Evolutionary conservation across 2,888 invertebrate species (phyloP), one percentile per base, ranked within the genome.

Genomic region (Apeira syringaria): DNA sequence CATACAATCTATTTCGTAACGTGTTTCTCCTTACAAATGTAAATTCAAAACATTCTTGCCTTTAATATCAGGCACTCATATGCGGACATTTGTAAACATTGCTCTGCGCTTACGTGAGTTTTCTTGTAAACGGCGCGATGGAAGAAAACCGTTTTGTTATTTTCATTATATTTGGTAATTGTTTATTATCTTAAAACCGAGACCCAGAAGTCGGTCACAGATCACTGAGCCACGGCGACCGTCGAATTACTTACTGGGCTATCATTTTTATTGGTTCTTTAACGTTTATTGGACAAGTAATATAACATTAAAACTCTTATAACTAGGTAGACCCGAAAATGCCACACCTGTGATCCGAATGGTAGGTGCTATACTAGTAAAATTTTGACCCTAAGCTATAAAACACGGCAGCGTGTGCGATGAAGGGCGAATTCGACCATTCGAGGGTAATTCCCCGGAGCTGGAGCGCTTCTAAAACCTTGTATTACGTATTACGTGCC

Each of bases 401-500:
- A 81, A 81, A 74, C 68, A 74, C 67, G 64, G 56, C 61, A 60
- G 59, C 53, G 64, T 53, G 71, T 65, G 71, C 77, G 79, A 79
- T 79, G 79, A 74, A 75, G 79, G 80, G 71, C 74, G 68, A 67
- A 74, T 70, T 68, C 68, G 71, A 72, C 71, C 70, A 68, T 74
- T 72, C 69, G 65, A 66, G 74, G 75, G 73, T 72, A 72, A 68
- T 70, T 77, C 78, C 75, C 76, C 41, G 48, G 68, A 71, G 79
- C 66, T 64, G 47, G 49, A 52, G 61, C 50, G 68, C 70, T 64
- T 65, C 74, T 76, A 73, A 77, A 75, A 74, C 74, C 70, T 67
- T n/a, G n/a, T n/a, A n/a, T n/a, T n/a, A n/a, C n/a, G 68, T 73
- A 73, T 76, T 74, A 81, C 77, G 74, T 75, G 72, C 73, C 73